Conservation (phyloP, 2,888 invertebrate species). For the Apamea anceps region DNA sequence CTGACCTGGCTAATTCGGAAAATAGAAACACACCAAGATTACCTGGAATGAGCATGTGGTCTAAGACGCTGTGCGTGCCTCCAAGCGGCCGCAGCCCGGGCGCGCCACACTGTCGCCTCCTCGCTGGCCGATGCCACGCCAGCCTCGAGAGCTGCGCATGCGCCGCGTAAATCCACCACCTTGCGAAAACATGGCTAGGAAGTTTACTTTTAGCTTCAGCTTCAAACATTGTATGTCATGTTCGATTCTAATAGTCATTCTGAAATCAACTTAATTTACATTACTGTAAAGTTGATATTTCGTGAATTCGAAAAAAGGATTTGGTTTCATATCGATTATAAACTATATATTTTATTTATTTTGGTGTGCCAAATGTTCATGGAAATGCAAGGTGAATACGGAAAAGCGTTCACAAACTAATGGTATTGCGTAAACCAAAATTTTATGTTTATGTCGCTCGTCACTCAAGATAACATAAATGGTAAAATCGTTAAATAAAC, state of each 20-base stretch:
- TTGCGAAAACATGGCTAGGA: constrained; percentile 48
- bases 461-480: neutral
- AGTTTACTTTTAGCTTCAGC: neutral
- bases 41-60: constrained; percentile 89
- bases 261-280: neutral
- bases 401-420: neutral
- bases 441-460: constrained; percentile 7
- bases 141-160: constrained; percentile 93
- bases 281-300: neutral
- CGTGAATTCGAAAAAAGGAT: neutral
- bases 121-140: constrained; percentile 93
- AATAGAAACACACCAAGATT: too few relatives aligned
- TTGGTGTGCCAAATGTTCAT: neutral
- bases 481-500: constrained; percentile 31
- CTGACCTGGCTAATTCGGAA: too few relatives aligned
- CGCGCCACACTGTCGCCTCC: constrained; percentile 93
- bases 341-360: neutral
- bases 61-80: constrained; percentile 91
- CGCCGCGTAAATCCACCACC: constrained; percentile 93
- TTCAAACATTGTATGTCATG: neutral
- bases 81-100: constrained; percentile 93
- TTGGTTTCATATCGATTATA: neutral
- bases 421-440: constrained; percentile 16
- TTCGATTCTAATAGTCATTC: neutral
- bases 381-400: neutral